Evolutionary conservation across 1,140 invertebrate species (phyloP), one percentile per base, ranked within the genome.

Genomic region (Rhizoglyphus robini): DNA sequence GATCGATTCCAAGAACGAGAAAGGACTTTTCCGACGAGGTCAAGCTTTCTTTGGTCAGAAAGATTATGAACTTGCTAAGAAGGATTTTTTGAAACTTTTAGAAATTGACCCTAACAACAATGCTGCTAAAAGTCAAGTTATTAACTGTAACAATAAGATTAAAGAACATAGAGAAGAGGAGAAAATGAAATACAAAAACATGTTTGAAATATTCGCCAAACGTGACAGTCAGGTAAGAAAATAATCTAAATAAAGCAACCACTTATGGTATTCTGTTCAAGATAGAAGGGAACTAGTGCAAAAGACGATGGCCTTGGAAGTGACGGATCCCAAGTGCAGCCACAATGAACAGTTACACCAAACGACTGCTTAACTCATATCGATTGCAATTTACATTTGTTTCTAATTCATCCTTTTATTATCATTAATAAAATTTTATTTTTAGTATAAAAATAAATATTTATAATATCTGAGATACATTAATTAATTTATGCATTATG

Each of bases 111-210:
- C 87, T 2, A 82, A 81, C 25, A 92, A 91, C 74, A 83, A 83
- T 79, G 90, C 90, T 13, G 93, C 91, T 0, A 79, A 81, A 23
- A 84, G 88, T 72, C 86, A 93, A 73, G 77, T 91, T 20, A 72
- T 79, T 0, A 71, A 85, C 23, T 91, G 88, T 75, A 83, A 83
- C 60, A 79, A 83, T 64, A 80, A 84, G 54, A 81, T 94, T 3
- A 87, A 86, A 75, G 81, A 87, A 67, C 83, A 88, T 68, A 79
- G 83, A 63, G 79, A 83, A 46, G 84, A 84, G 69, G 93, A 97
- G 74, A 94, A 91, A 78, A 84, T 88, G 71, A 79, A 90, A 13
- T 99, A 94, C 76, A 84, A 84, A 2, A 93, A 92, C 74, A 96
- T 99, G 89, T 97, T 99, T 71, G 72, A 46, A 46, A 46, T 46